Evolutionary conservation across 2,113 vertebrate species (phyloP), one percentile per base, ranked within the genome.

Genomic region (Psittacus erithacus): DNA sequence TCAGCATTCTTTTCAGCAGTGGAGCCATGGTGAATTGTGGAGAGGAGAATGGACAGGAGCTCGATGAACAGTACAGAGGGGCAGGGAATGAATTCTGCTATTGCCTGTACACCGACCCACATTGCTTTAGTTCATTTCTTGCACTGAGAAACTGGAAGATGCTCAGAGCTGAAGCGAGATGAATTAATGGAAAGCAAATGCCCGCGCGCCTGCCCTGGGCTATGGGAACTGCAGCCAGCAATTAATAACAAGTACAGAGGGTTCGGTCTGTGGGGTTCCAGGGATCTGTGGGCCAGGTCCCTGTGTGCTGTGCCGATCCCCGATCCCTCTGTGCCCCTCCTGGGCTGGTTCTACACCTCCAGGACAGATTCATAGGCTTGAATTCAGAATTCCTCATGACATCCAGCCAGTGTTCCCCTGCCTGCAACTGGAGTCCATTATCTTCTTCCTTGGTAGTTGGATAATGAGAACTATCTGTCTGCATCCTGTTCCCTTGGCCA

Each of bases 161-260:
- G 24, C 38, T 8, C 31, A 69, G 79, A 68, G 39, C 43, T 82
- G 24, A n/a, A 18, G 39, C 18, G 41, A 81, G 49, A 11, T 4
- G 9, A 28, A 14, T 29, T 22, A 55, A 33, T 0, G 22, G 28
- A 15, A 43, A 47, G 62, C 46, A 55, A 46, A 47, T n/a, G 60
- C 59, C 80, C 1, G 1, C 19, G 2, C 0, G 3, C 33, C 44
- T 28, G 5, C n/a, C 8, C 13, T 1, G 3, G 73, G 24, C 62
- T 60, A n/a, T 1, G 7, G 24, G 43, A 35, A 38, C 11, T 28
- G 49, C 65, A 5, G 8, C 38, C 50, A 43, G 38, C 47, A 52
- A 16, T 47, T 52, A 50, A 50, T 77, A 29, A 29, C 39, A 16
- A 16, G 52, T 39, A 16, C 20, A 43, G 44, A 71, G 43, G 27